Percentiles rank a stretch among this genome's conserved stretches.
Evolutionary conservation across 2,888 invertebrate genomes (phyloP).

Genomic region (Odiellus spinosus): DNA sequence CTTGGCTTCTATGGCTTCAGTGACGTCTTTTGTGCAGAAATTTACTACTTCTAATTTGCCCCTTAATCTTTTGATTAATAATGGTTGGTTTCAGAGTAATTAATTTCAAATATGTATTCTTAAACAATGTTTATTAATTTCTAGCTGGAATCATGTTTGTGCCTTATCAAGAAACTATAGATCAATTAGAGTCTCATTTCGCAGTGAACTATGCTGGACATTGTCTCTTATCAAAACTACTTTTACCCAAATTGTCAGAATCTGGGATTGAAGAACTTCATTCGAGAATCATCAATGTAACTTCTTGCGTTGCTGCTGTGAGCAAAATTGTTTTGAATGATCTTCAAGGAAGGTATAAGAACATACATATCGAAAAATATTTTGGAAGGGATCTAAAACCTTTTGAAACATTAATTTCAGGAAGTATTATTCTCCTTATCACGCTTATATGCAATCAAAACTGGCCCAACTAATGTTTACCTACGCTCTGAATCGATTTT

Average conservation of each 20-base stretch:
- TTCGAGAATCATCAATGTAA: conserved; percentile 67
- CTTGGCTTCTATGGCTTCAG: conserved; percentile 56
- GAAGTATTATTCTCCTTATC: conserved; percentile 32
- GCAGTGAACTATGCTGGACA: conserved; percentile 75
- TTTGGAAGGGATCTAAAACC: no score
- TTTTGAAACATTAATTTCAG: conserved; percentile 23
- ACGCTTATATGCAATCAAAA: conserved; percentile 69
- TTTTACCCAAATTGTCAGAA: conserved; percentile 53
- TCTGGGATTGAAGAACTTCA: conserved; percentile 41
- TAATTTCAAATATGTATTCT: no score
- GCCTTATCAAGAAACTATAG: conserved; percentile 55
- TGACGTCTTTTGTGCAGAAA: conserved; percentile 51
- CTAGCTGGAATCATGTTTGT: conserved; percentile 79
- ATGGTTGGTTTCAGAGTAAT: no score
- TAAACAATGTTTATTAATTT: no score
- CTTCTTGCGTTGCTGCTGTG: conserved; percentile 61
- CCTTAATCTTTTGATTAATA: conserved; percentile 60
- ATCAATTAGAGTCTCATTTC: conserved; percentile 73
- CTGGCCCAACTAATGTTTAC: conserved; percentile 54
- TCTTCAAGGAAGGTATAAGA: conserved; percentile 41
- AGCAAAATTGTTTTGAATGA: conserved; percentile 60
- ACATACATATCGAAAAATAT: no score
- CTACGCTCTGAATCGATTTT: conserved; percentile 24
- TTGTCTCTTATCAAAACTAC: conserved; percentile 60
- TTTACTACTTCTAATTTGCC: conserved; percentile 45